Evolutionary conservation across 2,797 vertebrate species (phyloP).

Genomic region (Aselliscus stoliczkanus): DNA sequence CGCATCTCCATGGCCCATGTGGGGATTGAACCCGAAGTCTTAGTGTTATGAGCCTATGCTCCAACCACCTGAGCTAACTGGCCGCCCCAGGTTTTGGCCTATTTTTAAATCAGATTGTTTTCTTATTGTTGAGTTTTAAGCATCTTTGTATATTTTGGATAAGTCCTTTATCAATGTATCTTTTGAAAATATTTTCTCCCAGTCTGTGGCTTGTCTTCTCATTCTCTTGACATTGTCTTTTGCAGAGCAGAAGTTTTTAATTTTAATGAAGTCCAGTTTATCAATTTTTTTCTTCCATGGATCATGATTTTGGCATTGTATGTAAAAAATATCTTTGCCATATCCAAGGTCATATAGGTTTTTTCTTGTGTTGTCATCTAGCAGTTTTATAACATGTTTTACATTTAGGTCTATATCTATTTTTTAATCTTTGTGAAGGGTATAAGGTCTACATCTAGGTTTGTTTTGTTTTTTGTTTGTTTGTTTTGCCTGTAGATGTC

Average conservation of each 20-base stretch:
- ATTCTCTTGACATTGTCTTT: not conserved
- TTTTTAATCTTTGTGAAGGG: not conserved
- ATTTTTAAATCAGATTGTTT: not conserved
- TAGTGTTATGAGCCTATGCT: too few species aligned
- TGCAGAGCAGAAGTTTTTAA: not conserved
- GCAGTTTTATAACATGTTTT: not conserved
- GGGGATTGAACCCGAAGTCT: too few species aligned
- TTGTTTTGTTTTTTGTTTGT: not conserved
- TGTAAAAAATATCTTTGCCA: not conserved
- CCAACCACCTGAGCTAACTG: too few species aligned
- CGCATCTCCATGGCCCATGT: too few species aligned
- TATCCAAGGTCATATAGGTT: not conserved
- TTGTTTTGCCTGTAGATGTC: not conserved
- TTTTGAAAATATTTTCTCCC: not conserved
- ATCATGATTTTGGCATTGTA: not conserved
- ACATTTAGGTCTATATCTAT: not conserved
- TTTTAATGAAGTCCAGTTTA: constrained; percentile 2
- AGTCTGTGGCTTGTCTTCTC: not conserved
- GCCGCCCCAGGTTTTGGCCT: too few species aligned
- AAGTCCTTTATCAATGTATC: not conserved
- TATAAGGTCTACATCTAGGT: not conserved
- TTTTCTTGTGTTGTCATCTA: not conserved
- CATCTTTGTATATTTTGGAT: not conserved
- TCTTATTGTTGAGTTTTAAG: not conserved
- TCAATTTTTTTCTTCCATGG: not conserved